Evolutionary conservation across 2,797 vertebrate genomes (phyloP).

Genomic region (Pachyuromys duprasi): DNA sequence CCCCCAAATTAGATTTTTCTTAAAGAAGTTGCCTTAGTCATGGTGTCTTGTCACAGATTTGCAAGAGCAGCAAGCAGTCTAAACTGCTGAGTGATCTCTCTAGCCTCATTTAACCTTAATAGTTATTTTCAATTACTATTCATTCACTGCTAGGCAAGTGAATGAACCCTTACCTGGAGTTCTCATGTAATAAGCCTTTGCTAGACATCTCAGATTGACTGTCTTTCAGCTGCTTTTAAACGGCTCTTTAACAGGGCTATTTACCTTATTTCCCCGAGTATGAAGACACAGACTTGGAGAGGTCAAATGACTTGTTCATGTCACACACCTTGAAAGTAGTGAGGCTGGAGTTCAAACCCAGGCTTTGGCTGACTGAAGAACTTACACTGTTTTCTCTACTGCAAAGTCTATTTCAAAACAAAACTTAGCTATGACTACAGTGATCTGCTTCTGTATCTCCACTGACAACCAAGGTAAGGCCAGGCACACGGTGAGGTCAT

Average conservation of each 20-base stretch:
- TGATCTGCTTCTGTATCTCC: not conserved
- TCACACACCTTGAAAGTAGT: not conserved
- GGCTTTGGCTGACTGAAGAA: slow-evolving; percentile 1
- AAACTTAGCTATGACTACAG: not conserved
- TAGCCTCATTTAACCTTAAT: not conserved
- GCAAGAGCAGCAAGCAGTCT: not conserved
- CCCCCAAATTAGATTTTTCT: not conserved
- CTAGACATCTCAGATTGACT: not conserved
- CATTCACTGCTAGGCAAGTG: not conserved
- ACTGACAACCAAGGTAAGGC: not conserved
- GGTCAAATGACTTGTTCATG: not conserved
- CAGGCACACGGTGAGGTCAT: not conserved
- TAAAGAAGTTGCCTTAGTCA: not conserved
- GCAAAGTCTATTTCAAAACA: not conserved
- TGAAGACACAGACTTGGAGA: not conserved
- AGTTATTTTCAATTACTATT: slow-evolving; percentile 28
- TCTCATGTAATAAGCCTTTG: not conserved
- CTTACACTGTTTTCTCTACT: not conserved
- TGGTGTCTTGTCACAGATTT: not conserved
- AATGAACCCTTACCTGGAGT: not conserved
- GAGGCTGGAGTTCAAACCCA: slow-evolving; percentile 39
- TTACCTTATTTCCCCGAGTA: not conserved
- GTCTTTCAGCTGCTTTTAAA: not conserved
- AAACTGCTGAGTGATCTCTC: not conserved
- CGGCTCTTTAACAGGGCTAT: not conserved